Percentiles rank a stretch among this genome's conserved stretches.
Conservation (phyloP, 2,888 invertebrate species). For the Drosophila sordidula region DNA sequence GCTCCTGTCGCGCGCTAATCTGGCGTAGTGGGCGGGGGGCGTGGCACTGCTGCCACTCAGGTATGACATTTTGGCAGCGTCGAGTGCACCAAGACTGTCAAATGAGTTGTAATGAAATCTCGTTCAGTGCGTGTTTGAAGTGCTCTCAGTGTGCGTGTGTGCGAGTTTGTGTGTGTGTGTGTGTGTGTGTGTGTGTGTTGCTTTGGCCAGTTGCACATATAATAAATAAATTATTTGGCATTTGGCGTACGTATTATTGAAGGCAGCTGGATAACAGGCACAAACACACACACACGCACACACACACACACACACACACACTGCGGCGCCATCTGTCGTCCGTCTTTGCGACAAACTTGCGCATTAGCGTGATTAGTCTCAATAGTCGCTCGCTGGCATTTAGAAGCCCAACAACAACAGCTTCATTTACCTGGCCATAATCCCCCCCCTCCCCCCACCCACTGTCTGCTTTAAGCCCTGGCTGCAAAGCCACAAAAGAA, state of each 20-base stretch:
- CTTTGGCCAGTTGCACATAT: constrained; percentile 80
- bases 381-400: constrained; percentile 74
- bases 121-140: constrained; percentile 62
- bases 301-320: constrained; percentile 17
- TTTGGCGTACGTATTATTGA: constrained; percentile 81
- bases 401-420: constrained; percentile 47
- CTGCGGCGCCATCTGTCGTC: constrained; percentile 63
- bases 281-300: constrained; percentile 29
- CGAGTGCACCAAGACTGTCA: constrained; percentile 82
- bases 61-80: constrained; percentile 80
- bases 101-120: constrained; percentile 82
- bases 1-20: constrained; percentile 66
- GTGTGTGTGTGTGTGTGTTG: constrained; percentile 39
- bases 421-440: constrained; percentile 9
- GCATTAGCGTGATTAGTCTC: constrained; percentile 81
- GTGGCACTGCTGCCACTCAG: constrained; percentile 66
- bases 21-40: constrained; percentile 25
- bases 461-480: constrained; percentile 40
- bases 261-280: constrained; percentile 71
- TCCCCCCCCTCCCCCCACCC: background rate
- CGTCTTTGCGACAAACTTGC: constrained; percentile 75
- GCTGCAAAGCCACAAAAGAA: background rate
- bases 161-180: constrained; percentile 13
- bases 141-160: constrained; percentile 5
- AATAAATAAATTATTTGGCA: constrained; percentile 81